Base-by-base conservation (phyloP, 2,888 invertebrate genomes). In the Acanthacorydalis orientalis region DNA sequence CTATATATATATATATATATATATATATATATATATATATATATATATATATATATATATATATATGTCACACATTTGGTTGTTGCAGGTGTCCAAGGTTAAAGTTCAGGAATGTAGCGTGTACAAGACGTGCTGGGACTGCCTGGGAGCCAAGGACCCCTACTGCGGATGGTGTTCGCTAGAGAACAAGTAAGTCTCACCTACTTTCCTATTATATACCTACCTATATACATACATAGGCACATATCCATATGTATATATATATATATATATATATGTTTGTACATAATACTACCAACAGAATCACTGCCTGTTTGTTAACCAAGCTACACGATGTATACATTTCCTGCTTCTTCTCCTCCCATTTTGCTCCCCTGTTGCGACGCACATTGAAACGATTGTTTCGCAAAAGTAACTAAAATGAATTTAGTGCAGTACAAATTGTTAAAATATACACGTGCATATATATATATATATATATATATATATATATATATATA, bases 101-200 rank as follows among this genome's bases (percentile, higher is more conserved):
- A 89, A 90, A 68, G 91, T 92, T 55, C 91, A 91, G 66, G 90
- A 92, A 68, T 93, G 92, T 68, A 82, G 84, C 58, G 84, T 88
- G 49, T 91, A 90, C 68, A 81, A 81, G 64, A 88, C 87, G 49
- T 93, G 93, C 66, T 79, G 84, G 67, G 87, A 87, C 59, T 95
- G 93, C 67, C 76, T 95, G 53, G 88, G 87, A 57, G 91, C 90
- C 53, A 86, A 87, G 64, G 93, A 95, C 73, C 95, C 95, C 0
- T 95, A 93, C 65, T 96, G 95, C 67, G 95, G 95, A 51, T 95
- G 95, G 95, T 95, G 95, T 72, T 90, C 91, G 35, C 69, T 92
- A 55, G 92, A 92, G 68, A 93, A 92, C 69, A 92, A 90, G 75
- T 74, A 65, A 68, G 71, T 64, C 35, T 35, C 14, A 33, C 12